A percentile compares a stretch with the other conserved stretches of the same genome.
Evolutionary conservation across 2,113 vertebrate genomes (phyloP).

Genomic region (Mola mola): DNA sequence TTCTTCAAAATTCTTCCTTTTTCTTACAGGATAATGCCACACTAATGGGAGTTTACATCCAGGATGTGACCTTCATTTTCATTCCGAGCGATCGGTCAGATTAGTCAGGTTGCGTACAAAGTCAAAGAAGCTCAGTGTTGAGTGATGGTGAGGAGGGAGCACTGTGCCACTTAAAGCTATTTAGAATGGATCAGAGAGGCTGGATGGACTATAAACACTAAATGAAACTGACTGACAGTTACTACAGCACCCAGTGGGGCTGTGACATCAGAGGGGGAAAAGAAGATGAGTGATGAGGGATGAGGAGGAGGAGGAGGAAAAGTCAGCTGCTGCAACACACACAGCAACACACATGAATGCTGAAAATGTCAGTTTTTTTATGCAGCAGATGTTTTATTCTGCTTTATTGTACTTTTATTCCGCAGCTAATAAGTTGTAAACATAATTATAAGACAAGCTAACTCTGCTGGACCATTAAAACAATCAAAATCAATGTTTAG

Average conservation of each 20-base stretch:
- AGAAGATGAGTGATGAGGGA: not conserved
- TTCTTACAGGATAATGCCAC: not conserved
- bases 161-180: slow-evolving; percentile 60
- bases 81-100: slow-evolving; percentile 35
- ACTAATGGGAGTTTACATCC: not conserved
- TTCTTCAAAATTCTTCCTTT: not conserved
- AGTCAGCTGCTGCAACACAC: not conserved
- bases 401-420: no score
- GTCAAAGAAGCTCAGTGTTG: slow-evolving; percentile 40
- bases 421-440: no score
- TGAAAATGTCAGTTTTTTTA: no score
- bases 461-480: no score
- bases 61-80: slow-evolving; percentile 28
- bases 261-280: slow-evolving; percentile 37
- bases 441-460: no score
- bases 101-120: slow-evolving; percentile 51
- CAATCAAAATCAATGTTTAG: no score
- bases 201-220: slow-evolving; percentile 58
- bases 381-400: no score
- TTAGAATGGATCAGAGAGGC: slow-evolving; percentile 68
- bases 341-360: no score
- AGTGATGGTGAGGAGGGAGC: slow-evolving; percentile 50
- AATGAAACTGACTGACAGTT: slow-evolving; percentile 67
- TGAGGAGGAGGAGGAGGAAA: not conserved
- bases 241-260: slow-evolving; percentile 50